Evolutionary conservation across 2,113 vertebrate species (phyloP).

Genomic region (Microcebus tavaratra): DNA sequence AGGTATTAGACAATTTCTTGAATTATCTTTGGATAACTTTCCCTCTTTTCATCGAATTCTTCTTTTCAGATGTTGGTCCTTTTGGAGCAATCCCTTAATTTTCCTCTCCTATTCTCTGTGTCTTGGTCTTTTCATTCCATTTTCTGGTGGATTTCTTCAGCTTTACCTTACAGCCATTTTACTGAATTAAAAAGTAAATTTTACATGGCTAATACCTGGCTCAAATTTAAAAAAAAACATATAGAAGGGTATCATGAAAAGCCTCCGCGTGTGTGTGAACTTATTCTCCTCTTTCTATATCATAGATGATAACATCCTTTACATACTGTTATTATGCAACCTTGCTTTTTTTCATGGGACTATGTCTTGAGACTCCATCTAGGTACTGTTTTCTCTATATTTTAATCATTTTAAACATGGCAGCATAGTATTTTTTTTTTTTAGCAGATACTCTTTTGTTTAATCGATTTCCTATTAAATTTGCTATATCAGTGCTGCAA

Average conservation of each 20-base stretch:
- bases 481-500: background rate
- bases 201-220: background rate
- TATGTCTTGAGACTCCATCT: background rate
- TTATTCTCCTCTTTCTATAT: background rate
- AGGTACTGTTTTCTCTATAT: background rate
- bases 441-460: background rate
- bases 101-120: background rate
- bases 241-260: background rate
- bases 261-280: background rate
- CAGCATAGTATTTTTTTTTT: background rate
- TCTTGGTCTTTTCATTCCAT: background rate
- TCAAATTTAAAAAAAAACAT: background rate
- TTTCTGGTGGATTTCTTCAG: background rate
- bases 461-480: background rate
- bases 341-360: background rate
- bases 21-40: background rate
- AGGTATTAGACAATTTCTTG: background rate
- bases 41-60: background rate
- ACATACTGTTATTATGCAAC: background rate
- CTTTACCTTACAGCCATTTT: background rate
- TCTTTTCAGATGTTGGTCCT: background rate
- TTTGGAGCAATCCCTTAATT: background rate
- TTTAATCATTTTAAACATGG: background rate
- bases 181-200: background rate
- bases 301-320: background rate